Percentiles rank a stretch among this genome's conserved stretches.
Conservation (phyloP, 2,888 invertebrate species). For the Apotomis capreana region DNA sequence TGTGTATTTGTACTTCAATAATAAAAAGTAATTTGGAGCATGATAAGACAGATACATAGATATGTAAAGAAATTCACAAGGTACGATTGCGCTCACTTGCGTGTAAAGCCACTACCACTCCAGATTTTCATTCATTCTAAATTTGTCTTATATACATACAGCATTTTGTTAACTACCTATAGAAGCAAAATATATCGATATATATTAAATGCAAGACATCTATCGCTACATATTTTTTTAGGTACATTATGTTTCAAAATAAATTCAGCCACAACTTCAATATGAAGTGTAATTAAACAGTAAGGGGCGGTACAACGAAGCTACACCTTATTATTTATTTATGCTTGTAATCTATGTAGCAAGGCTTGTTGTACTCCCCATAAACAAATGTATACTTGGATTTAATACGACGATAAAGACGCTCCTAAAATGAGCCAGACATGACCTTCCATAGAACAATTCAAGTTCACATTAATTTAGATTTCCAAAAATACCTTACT, state of each 20-base stretch:
- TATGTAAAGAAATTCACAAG: constrained; percentile 22
- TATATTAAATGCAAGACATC: constrained; percentile 44
- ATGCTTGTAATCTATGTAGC: background rate
- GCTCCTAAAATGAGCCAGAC: constrained; percentile 12
- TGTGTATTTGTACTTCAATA: constrained; percentile 8
- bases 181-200: constrained; percentile 42
- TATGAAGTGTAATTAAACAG: constrained; percentile 46
- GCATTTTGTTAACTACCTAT: constrained; percentile 45
- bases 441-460: constrained; percentile 23
- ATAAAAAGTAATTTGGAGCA: constrained; percentile 16
- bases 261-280: constrained; percentile 47
- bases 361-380: constrained; percentile 6
- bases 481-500: constrained; percentile 29
- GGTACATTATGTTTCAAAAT: constrained; percentile 34
- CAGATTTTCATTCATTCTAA: constrained; percentile 24
- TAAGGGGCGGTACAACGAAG: background rate
- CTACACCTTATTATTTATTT: background rate
- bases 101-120: constrained; percentile 1
- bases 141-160: constrained; percentile 33
- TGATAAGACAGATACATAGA: constrained; percentile 25
- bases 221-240: constrained; percentile 39
- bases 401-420: constrained; percentile 2
- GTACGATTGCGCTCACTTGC: background rate
- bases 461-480: constrained; percentile 12
- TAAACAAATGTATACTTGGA: constrained; percentile 30